phyloP scores from a whole-genome alignment of 2,888 invertebrate genomes.

The Lathronympha strigana region DNA sequence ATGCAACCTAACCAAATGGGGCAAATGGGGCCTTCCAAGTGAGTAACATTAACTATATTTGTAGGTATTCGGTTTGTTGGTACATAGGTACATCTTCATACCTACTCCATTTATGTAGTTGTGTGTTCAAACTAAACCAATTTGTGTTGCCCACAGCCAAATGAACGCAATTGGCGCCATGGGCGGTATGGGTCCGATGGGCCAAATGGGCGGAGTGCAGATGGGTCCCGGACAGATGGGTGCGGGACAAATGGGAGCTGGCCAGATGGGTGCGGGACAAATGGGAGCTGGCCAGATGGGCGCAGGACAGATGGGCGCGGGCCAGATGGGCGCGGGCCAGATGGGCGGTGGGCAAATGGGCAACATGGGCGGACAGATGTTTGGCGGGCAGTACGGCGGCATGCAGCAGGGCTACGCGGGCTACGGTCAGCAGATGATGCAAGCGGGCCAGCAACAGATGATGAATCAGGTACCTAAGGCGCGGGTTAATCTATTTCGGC shows the following conservation, averaged over 20 bases:
- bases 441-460: constrained; percentile 80
- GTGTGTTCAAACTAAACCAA: neutral
- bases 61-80: neutral
- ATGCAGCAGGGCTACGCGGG: constrained; percentile 84
- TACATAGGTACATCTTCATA: neutral
- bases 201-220: constrained; percentile 63
- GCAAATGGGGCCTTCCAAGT: constrained; percentile 75
- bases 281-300: constrained; percentile 74
- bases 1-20: constrained; percentile 80
- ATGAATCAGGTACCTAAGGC: constrained; percentile 72
- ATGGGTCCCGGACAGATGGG: constrained; percentile 59
- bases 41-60: constrained; percentile 46
- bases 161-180: constrained; percentile 78
- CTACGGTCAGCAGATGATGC: constrained; percentile 81
- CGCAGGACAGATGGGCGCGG: constrained; percentile 70
- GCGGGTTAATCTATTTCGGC: neutral
- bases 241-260: constrained; percentile 65
- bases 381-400: constrained; percentile 85
- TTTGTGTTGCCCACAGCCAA: constrained; percentile 62
- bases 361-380: constrained; percentile 84
- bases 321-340: constrained; percentile 85
- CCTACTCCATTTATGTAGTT: neutral
- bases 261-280: constrained; percentile 70
- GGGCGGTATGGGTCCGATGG: constrained; percentile 78
- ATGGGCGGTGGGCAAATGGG: constrained; percentile 82